Conservation (phyloP, 2,888 invertebrate genomes). For the Tanypteryx hageni region DNA sequence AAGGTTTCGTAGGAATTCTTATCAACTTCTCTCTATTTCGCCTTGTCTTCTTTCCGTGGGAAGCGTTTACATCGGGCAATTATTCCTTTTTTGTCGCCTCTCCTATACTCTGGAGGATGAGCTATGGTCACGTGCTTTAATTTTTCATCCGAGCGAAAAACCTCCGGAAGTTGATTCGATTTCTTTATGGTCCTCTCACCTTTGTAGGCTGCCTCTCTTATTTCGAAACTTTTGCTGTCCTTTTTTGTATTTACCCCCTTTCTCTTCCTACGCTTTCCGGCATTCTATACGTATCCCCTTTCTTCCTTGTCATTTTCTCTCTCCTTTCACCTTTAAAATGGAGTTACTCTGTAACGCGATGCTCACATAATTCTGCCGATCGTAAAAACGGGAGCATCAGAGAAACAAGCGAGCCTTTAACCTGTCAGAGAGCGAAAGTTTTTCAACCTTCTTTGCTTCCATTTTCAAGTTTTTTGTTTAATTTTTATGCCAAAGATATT, state of each 20-base stretch:
- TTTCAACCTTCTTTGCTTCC: too few species aligned
- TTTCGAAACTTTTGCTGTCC: not conserved
- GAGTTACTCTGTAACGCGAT: too few species aligned
- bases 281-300: not conserved
- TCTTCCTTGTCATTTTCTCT: not conserved
- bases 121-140: not conserved
- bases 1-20: not conserved
- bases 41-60: not conserved
- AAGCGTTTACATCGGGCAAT: not conserved
- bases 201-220: not conserved
- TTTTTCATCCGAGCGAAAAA: not conserved
- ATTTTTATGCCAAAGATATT: too few species aligned
- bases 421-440: too few species aligned
- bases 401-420: too few species aligned
- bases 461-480: too few species aligned
- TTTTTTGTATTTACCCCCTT: not conserved
- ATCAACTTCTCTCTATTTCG: not conserved
- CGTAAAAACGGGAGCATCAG: too few species aligned
- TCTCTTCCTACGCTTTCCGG: not conserved
- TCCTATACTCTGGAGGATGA: not conserved
- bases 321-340: too few species aligned
- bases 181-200: not conserved
- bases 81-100: conserved; percentile 24
- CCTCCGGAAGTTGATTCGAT: not conserved
- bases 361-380: too few species aligned